phyloP scores from a whole-genome alignment of 2,113 vertebrate species.

The Cacatua alba region DNA sequence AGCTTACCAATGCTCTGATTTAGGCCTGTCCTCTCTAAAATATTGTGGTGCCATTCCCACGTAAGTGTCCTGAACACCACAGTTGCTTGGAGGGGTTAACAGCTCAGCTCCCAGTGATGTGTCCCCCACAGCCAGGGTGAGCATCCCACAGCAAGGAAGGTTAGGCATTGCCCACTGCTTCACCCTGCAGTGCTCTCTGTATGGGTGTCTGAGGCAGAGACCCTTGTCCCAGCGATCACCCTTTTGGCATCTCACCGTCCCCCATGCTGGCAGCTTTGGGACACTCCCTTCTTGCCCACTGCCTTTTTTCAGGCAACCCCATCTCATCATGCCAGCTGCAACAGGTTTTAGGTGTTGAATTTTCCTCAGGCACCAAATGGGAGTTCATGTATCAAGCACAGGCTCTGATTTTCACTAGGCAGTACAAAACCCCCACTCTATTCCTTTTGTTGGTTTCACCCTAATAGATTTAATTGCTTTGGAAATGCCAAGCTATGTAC shows the following conservation, averaged over 20 bases:
- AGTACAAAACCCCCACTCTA: neutral
- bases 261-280: neutral
- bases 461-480: neutral
- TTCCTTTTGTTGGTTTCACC: neutral
- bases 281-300: neutral
- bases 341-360: neutral
- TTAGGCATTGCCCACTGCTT: neutral
- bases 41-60: neutral
- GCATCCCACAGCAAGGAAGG: neutral
- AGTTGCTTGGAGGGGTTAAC: neutral
- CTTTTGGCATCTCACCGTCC: neutral
- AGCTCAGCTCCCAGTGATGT: neutral
- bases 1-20: neutral
- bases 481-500: neutral
- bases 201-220: neutral
- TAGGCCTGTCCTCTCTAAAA: neutral
- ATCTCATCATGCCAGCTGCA: fast-evolving
- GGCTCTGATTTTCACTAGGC: neutral
- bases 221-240: neutral
- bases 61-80: neutral
- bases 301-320: neutral
- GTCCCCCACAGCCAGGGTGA: fast-evolving
- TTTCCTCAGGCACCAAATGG: neutral
- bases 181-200: neutral
- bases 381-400: neutral